Evolutionary conservation across 2,113 vertebrate genomes (phyloP).

Genomic region (Galeopterus variegatus): DNA sequence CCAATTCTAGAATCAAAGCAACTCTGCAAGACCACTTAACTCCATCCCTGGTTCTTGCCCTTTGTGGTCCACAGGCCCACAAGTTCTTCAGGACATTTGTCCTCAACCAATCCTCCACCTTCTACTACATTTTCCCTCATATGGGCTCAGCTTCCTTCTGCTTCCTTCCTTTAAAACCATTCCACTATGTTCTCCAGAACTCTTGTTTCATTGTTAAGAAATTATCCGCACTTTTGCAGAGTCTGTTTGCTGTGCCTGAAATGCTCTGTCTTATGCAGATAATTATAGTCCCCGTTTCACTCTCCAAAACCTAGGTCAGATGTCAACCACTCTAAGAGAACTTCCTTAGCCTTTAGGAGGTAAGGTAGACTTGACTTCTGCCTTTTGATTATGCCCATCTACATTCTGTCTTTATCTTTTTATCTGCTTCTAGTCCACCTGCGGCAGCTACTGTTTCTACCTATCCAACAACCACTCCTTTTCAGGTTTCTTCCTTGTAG

Average conservation of each 20-base stretch:
- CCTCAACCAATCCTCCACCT: not conserved
- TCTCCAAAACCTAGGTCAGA: not conserved
- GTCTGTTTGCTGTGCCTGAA: not conserved
- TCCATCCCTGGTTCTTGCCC: not conserved
- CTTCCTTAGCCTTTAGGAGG: not conserved
- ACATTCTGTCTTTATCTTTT: not conserved
- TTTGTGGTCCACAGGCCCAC: not conserved
- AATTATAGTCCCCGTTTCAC: not conserved
- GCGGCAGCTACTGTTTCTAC: not conserved
- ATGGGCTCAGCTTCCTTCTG: not conserved
- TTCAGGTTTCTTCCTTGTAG: not conserved
- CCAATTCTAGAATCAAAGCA: not conserved
- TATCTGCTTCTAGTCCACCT: not conserved
- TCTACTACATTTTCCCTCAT: not conserved
- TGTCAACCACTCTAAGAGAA: not conserved
- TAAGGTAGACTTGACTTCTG: not conserved
- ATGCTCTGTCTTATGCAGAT: not conserved
- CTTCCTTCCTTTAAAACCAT: not conserved
- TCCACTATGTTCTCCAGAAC: not conserved
- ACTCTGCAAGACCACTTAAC: not conserved
- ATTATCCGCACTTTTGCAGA: not conserved
- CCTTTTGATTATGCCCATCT: not conserved
- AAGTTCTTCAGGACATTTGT: not conserved
- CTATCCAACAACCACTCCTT: not conserved
- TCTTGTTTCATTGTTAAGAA: not conserved